Evolutionary conservation across 2,113 vertebrate genomes (phyloP).

Genomic region (Ailuropoda melanoleuca): DNA sequence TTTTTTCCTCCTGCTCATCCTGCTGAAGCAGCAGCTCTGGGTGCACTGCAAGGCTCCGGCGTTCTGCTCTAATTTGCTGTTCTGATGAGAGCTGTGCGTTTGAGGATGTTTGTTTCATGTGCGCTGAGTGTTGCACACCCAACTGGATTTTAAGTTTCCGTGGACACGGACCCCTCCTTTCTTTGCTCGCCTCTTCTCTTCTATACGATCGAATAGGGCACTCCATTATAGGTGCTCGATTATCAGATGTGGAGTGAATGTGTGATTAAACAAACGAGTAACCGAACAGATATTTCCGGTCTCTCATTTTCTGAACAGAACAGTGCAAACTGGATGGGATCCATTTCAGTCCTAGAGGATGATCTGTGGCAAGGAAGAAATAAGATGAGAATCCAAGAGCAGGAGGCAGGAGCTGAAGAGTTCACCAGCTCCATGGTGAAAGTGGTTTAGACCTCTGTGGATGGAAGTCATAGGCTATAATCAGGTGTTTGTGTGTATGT

Average conservation of each 20-base stretch:
- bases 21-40: constrained; percentile 56
- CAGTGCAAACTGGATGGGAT: not conserved
- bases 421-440: not conserved
- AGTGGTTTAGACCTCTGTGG: not conserved
- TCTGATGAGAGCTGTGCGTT: constrained; percentile 13
- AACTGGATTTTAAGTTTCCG: constrained; percentile 23
- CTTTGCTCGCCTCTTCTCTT: not conserved
- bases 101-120: not conserved
- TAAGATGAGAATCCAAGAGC: not conserved
- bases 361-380: not conserved
- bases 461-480: not conserved
- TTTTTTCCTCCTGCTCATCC: constrained; percentile 17
- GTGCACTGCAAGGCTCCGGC: not conserved
- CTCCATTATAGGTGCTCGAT: not conserved
- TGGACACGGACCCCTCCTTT: not conserved
- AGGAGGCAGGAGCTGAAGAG: not conserved
- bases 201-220: not conserved
- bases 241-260: not conserved
- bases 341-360: not conserved
- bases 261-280: not conserved
- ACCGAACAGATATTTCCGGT: not conserved
- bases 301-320: not conserved
- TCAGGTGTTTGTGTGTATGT: not conserved
- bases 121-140: not conserved
- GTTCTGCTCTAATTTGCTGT: constrained; percentile 28